Base-by-base conservation (phyloP, 2,113 vertebrate genomes). In the Neopipo cinnamomea region DNA sequence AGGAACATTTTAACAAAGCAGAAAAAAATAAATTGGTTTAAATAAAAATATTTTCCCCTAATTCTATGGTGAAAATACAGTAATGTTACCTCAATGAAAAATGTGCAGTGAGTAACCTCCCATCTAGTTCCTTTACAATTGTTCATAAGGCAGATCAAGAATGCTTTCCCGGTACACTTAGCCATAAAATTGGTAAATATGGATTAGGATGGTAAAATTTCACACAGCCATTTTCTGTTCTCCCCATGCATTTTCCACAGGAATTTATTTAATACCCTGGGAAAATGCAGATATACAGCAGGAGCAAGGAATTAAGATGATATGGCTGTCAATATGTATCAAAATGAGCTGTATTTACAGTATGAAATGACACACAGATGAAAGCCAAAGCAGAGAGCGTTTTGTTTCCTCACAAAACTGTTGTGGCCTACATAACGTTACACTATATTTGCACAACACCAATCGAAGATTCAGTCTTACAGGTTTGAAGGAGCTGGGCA, bases 251-350 rank as follows among this genome's bases (percentile, higher is more conserved):
- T 92, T 95, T 96, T 94, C 70, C 27, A 7, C 71, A 63, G 80
- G 85, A 73, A 97, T 96, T 93, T 97, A 96, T 87, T 97, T 96
- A 96, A 96, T 94, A 83, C 65, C 79, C 63, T 90, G 37, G 31
- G 50, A 85, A 96, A 97, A 94, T 59, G 88, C 73, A 94, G 55
- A 75, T 91, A 95, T 52, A 89, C 24, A 94, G 62, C 85, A 85
- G 28, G 74, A 95, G 85, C 85, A 96, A 44, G 49, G 85, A 97
- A 96, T 94, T 91, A 94, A 55, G 83, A 90, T 94, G n/a, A 96
- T 83, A 96, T 1, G 23, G 67, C 44, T 75, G 49, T 88, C 77
- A 90, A 70, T 85, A 91, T 59, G 39, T 83, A 94, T 82, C 94
- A 93, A 95, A 97, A 89, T 16, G 27, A 39, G 80, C 41, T 89